phyloP scores from a whole-genome alignment of 2,888 invertebrate genomes.

The Endomychus coccineus region DNA sequence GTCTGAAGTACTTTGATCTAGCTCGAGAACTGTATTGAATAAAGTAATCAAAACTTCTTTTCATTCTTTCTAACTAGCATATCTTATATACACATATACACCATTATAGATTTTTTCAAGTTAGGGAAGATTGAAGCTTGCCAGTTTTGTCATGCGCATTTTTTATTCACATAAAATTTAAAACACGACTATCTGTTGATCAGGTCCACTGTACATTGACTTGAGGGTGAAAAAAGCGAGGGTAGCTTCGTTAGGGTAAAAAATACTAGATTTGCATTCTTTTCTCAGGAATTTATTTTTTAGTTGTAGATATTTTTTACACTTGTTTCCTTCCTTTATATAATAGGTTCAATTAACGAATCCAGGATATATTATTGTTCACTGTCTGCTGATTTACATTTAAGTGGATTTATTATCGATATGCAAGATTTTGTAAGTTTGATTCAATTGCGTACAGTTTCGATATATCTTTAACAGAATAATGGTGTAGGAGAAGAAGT shows the following conservation, averaged over 20 bases:
- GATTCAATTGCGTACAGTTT: too few species aligned
- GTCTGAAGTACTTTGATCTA: too few species aligned
- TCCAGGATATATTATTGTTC: too few species aligned
- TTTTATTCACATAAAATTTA: slow-evolving; percentile 29
- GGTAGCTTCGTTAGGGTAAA: slow-evolving; percentile 46
- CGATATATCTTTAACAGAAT: too few species aligned
- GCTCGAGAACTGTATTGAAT: too few species aligned
- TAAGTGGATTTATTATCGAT: too few species aligned
- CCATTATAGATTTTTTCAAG: slow-evolving; percentile 46
- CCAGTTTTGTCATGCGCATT: slow-evolving; percentile 32
- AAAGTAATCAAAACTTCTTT: slow-evolving; percentile 44
- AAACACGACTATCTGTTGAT: slow-evolving; percentile 24
- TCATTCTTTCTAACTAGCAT: slow-evolving; percentile 44
- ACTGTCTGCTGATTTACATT: too few species aligned
- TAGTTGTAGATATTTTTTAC: slow-evolving; percentile 8
- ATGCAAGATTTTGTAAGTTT: too few species aligned
- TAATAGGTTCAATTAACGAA: too few species aligned
- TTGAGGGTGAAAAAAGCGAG: slow-evolving; percentile 45
- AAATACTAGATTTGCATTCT: slow-evolving; percentile 46
- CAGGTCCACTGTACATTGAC: slow-evolving; percentile 38
- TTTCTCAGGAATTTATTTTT: slow-evolving; percentile 33
- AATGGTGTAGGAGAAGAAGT: too few species aligned
- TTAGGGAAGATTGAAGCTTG: slow-evolving; percentile 41
- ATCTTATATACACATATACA: slow-evolving; percentile 45
- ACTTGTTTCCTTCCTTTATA: too few species aligned